Evolutionary conservation across 2,888 invertebrate genomes (phyloP), one percentile per base, ranked within the genome.

Genomic region (Tenthredo amoena): DNA sequence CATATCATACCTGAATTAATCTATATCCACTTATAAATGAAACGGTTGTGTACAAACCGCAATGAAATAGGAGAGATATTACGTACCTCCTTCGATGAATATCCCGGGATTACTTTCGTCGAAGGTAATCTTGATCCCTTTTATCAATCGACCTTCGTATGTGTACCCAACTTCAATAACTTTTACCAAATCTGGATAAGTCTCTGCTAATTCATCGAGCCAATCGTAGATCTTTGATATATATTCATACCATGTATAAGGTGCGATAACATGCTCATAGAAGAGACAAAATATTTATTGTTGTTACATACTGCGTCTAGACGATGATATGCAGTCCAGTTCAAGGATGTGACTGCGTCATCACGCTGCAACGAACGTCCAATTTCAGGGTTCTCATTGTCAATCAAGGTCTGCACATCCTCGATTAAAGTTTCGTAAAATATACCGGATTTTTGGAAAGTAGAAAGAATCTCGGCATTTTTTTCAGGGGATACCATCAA

Each of bases 61-160:
- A 5, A 68, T 68, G 18, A 3, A 12, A 68, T 68, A 26, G 15
- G 15, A 68, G 15, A 68, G 18, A 26, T 18, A 34, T 68, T 6
- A 15, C 7, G 18, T 26, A 83, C 83, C 83, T 83, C 83, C 95
- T 90, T 96, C 95, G 65, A 96, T 94, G 87, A 95, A 95, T 84
- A 96, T 94, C 0, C 92, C 94, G 34, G 94, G 95, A 88, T 94
- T 94, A 34, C 90, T 90, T 10, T 93, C 91, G 26, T 93, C 93
- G 84, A 93, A 87, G 12, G 91, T 90, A 93, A 94, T 95, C 47
- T 95, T 95, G 12, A 96, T 90, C 0, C 96, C 96, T 62, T 95
- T 89, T 86, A 96, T 95, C 37, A 94, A 91, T n/a, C 95, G 94
- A 0, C 95, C 95, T 89, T 96, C 95, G 88, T 95, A 95, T 65